Conservation (phyloP, 2,888 invertebrate genomes). For the Sycophila texana region DNA sequence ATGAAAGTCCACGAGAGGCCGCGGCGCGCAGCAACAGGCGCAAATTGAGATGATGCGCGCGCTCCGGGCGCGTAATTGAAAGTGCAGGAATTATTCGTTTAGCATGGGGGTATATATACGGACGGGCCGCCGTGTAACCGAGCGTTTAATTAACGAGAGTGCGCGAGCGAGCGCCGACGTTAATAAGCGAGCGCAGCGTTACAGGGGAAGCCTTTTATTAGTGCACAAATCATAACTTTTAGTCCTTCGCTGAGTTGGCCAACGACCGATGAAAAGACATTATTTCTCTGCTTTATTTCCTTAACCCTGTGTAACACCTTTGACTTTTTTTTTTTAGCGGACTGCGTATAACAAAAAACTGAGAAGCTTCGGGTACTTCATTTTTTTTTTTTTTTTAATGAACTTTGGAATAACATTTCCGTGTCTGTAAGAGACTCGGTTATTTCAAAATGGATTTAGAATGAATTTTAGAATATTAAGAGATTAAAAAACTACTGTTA, state of each 20-base stretch:
- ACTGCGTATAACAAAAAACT: too few species aligned
- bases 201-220: conserved; percentile 21
- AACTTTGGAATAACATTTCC: too few species aligned
- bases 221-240: conserved; percentile 16
- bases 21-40: neutral
- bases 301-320: neutral
- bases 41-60: neutral
- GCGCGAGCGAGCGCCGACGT: neutral
- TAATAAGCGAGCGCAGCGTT: conserved; percentile 10
- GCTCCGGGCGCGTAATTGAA: conserved; percentile 22
- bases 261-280: neutral
- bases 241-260: neutral
- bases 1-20: neutral
- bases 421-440: too few species aligned
- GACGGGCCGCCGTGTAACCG: neutral
- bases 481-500: too few species aligned
- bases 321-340: too few species aligned
- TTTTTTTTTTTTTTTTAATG: too few species aligned
- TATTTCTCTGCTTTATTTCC: neutral
- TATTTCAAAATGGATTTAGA: too few species aligned
- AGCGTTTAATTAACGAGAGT: conserved; percentile 36
- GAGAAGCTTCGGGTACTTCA: too few species aligned
- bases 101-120: conserved; percentile 9
- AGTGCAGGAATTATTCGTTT: conserved; percentile 45
- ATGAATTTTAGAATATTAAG: too few species aligned